These are phyloP conservation scores for Anoncus sp. DNA, from an alignment of 2,888 invertebrate genomes.

Conservation along the genomic window DNA sequence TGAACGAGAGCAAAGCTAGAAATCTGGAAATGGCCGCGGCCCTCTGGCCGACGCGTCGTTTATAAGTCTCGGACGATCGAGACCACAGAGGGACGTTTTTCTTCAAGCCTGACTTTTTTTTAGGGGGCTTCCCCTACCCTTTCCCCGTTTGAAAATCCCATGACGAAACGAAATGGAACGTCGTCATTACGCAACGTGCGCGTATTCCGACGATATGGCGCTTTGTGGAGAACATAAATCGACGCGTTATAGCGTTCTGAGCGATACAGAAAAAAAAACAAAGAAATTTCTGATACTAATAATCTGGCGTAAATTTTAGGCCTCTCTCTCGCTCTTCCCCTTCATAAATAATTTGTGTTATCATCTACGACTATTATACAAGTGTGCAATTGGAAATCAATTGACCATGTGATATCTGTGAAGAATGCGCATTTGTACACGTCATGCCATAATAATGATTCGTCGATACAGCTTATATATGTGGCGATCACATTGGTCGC, in stretches of 20 bases:
- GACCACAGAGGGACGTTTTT: slow-evolving; percentile 31
- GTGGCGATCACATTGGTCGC: neutral
- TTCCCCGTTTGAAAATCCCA: neutral
- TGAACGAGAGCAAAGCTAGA: slow-evolving; percentile 16
- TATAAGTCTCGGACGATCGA: slow-evolving; percentile 23
- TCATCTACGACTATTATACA: neutral
- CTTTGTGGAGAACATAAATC: slow-evolving; percentile 14
- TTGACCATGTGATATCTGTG: slow-evolving; percentile 7
- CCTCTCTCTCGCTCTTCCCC: neutral
- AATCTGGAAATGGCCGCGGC: slow-evolving; percentile 52
- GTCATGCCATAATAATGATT: neutral
- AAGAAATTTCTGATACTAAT: neutral
- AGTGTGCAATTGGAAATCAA: slow-evolving; percentile 25
- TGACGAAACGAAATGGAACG: slow-evolving; percentile 46
- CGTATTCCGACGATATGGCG: slow-evolving; percentile 17
- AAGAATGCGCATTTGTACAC: neutral
- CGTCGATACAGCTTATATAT: neutral
- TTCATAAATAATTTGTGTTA: neutral
- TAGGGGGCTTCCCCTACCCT: neutral
- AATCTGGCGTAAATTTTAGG: neutral
- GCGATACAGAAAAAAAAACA: slow-evolving; percentile 5
- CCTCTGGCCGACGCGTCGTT: slow-evolving; percentile 6
- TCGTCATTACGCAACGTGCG: slow-evolving; percentile 20
- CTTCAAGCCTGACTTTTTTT: slow-evolving; percentile 29
- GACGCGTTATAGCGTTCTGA: neutral